A percentile compares a stretch with the other conserved stretches of the same genome.
Conservation (phyloP, 2,888 invertebrate genomes). For the Theodoxus fluviatilis region DNA sequence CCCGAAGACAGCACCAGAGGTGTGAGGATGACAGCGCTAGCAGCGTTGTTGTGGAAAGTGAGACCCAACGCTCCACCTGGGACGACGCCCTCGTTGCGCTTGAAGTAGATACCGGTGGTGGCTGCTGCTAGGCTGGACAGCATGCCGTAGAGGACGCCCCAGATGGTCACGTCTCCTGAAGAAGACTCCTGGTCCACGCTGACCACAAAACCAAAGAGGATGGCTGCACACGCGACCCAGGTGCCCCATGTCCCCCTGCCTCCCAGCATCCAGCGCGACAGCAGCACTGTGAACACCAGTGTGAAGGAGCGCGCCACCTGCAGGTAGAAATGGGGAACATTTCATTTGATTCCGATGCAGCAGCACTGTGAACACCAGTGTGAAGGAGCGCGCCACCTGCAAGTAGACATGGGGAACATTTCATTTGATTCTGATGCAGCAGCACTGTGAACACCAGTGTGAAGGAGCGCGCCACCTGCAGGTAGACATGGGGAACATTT, state of each 20-base stretch:
- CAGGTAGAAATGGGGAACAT: too few relatives aligned
- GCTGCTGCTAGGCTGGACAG: slow-evolving; percentile 62
- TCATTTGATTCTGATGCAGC: too few relatives aligned
- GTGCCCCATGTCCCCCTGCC: slow-evolving; percentile 45
- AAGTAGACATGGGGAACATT: too few relatives aligned
- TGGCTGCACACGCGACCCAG: slow-evolving; percentile 53
- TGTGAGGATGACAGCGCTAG: slow-evolving; percentile 54
- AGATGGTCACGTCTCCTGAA: slow-evolving; percentile 54
- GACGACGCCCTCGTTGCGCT: slow-evolving; percentile 52
- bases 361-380: too few relatives aligned
- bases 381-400: too few relatives aligned
- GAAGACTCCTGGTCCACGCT: slow-evolving; percentile 62
- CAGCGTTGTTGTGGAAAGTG: slow-evolving; percentile 58
- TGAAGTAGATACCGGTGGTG: slow-evolving; percentile 61
- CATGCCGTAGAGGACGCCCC: slow-evolving; percentile 61
- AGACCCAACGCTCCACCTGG: slow-evolving; percentile 56
- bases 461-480: too few relatives aligned
- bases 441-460: too few relatives aligned
- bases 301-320: slow-evolving; percentile 64
- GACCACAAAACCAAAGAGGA: slow-evolving; percentile 60
- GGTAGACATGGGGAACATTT: too few relatives aligned
- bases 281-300: slow-evolving; percentile 61
- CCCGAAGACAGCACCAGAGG: slow-evolving; percentile 57
- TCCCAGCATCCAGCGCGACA: slow-evolving; percentile 55
- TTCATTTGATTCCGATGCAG: too few relatives aligned